Evolutionary conservation across 1,140 invertebrate genomes (phyloP).

Genomic region (Lysiphlebus fabarum): DNA sequence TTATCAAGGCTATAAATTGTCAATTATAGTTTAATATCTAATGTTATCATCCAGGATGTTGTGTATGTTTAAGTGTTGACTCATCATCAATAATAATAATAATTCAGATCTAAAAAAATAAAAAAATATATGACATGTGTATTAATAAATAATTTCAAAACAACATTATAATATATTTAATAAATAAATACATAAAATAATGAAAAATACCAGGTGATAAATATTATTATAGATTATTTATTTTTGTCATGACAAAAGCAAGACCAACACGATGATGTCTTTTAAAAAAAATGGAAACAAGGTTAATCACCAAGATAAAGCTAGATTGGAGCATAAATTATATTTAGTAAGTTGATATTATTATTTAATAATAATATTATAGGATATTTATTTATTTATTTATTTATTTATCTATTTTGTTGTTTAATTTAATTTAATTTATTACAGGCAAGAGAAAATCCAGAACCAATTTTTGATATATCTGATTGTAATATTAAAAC

Average conservation of each 20-base stretch:
- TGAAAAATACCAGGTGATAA: constrained; percentile 7
- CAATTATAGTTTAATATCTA: too few species aligned
- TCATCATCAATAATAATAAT: too few species aligned
- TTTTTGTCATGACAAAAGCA: constrained; percentile 44
- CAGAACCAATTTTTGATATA: constrained; percentile 72
- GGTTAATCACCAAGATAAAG: constrained; percentile 59
- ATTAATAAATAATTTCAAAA: too few species aligned
- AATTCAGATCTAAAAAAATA: too few species aligned
- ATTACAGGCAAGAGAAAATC: constrained; percentile 67
- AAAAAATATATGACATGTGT: background rate
- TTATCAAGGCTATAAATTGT: too few species aligned
- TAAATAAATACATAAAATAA: too few species aligned
- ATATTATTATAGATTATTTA: constrained; percentile 13
- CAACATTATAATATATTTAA: background rate
- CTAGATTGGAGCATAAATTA: constrained; percentile 68
- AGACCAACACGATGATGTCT: constrained; percentile 47
- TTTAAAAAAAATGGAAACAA: constrained; percentile 45
- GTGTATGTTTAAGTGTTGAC: too few species aligned
- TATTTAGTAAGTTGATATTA: constrained; percentile 58
- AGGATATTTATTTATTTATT: too few species aligned
- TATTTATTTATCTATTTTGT: constrained; percentile 12
- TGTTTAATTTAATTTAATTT: constrained; percentile 23
- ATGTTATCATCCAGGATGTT: too few species aligned
- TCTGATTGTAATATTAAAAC: constrained; percentile 67
- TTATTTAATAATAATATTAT: constrained; percentile 6